These are phyloP conservation scores for Calephelis virginiensis DNA, from an alignment of 1,140 invertebrate species.

Conservation along the genomic window DNA sequence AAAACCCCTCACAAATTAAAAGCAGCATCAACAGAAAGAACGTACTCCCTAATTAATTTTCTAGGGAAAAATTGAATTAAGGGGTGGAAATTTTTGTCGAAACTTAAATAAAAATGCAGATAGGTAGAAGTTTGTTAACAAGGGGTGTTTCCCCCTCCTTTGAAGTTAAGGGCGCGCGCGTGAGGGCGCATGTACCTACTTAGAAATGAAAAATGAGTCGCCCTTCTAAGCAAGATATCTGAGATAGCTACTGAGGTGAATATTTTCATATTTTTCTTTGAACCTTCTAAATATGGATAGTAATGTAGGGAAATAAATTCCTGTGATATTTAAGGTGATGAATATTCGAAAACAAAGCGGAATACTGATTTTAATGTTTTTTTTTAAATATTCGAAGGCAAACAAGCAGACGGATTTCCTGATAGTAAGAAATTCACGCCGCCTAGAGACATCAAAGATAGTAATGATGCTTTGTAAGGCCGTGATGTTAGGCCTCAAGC, in stretches of 20 bases:
- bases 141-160: slow-evolving; percentile 54
- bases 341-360: no score
- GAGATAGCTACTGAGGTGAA: slow-evolving; percentile 8
- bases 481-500: no score
- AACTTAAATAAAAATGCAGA: slow-evolving; percentile 77
- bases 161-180: slow-evolving; percentile 49
- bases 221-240: slow-evolving; percentile 17
- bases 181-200: slow-evolving; percentile 43
- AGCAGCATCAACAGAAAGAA: slow-evolving; percentile 43
- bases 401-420: no score
- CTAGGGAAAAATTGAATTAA: slow-evolving; percentile 65
- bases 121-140: slow-evolving; percentile 72
- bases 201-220: slow-evolving; percentile 58
- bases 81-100: slow-evolving; percentile 64
- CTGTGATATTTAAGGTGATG: no score
- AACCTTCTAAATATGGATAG: neutral
- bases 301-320: no score
- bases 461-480: no score
- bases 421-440: no score
- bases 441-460: no score
- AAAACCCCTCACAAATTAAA: slow-evolving; percentile 42
- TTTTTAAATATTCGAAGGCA: no score
- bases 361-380: no score
- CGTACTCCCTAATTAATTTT: slow-evolving; percentile 70
- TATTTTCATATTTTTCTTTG: slow-evolving; percentile 1